Evolutionary conservation across 2,113 vertebrate genomes (phyloP).

Genomic region (Oxyura jamaicensis): DNA sequence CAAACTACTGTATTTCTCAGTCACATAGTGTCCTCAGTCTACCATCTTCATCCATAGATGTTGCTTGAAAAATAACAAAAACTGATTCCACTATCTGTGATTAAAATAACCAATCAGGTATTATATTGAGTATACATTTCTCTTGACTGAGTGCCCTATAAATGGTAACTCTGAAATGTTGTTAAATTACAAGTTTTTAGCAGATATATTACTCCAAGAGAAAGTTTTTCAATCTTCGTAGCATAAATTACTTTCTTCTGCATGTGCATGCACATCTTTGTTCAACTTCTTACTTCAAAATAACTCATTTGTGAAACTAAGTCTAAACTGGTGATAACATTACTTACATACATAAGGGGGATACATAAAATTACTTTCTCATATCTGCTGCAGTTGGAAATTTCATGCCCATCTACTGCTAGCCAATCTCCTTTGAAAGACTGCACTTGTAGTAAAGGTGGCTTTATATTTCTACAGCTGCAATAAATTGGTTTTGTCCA

Average conservation of each 20-base stretch:
- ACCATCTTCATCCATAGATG: not conserved
- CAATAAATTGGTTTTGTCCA: constrained; percentile 33
- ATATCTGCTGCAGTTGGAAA: constrained; percentile 6
- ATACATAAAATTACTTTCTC: constrained; percentile 40
- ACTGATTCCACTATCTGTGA: not conserved
- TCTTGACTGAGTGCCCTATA: not conserved
- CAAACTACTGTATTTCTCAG: not conserved
- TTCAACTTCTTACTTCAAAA: not conserved
- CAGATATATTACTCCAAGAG: not conserved
- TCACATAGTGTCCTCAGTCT: not conserved
- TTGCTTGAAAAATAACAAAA: not conserved
- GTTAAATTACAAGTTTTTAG: not conserved
- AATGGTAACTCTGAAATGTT: not conserved
- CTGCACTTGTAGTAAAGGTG: constrained; percentile 19
- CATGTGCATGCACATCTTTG: not conserved
- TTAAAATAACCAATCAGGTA: not conserved
- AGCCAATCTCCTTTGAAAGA: constrained; percentile 22
- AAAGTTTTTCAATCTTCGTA: not conserved
- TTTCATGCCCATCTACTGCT: constrained; percentile 36
- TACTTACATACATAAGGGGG: not conserved
- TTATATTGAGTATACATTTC: not conserved
- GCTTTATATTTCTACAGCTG: constrained; percentile 20
- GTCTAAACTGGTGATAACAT: not conserved
- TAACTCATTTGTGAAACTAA: constrained; percentile 21
- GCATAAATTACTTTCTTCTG: not conserved